Evolutionary conservation across 2,113 vertebrate species (phyloP).

Genomic region (Pelusios castaneus): DNA sequence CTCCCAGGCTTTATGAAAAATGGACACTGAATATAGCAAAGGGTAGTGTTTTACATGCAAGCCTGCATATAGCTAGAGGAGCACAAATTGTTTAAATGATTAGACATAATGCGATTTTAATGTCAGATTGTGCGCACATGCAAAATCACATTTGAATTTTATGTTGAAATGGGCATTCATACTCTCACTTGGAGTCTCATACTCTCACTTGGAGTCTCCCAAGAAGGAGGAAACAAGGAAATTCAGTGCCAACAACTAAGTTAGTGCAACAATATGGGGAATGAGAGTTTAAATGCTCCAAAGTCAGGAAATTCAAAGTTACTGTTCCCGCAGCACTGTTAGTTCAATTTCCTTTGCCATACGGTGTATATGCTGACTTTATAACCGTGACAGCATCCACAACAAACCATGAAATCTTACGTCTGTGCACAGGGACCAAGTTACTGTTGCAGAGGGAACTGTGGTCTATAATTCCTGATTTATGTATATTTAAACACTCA

Average conservation of each 20-base stretch:
- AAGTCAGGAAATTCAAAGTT: constrained; percentile 10
- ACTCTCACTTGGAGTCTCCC: not conserved
- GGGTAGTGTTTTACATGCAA: not conserved
- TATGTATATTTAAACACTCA: not conserved
- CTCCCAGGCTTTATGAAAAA: not conserved
- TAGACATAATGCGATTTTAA: not conserved
- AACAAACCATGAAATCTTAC: not conserved
- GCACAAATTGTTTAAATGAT: not conserved
- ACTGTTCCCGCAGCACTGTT: not conserved
- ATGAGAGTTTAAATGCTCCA: not conserved
- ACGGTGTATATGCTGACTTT: not conserved
- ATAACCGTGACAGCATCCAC: not conserved
- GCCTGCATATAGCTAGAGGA: not conserved
- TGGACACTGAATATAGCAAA: not conserved
- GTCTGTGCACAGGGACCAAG: not conserved
- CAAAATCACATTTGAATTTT: not conserved
- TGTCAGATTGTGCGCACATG: not conserved
- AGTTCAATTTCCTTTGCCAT: not conserved
- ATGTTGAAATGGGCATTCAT: not conserved
- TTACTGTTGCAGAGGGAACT: not conserved
- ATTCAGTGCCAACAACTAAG: not conserved
- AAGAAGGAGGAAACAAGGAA: not conserved
- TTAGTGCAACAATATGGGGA: not conserved
- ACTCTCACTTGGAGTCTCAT: too few relatives aligned
- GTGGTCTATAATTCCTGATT: not conserved